Evolutionary conservation across 1,140 invertebrate genomes (phyloP), one percentile per base, ranked within the genome.

Genomic region (Diachasmimorpha longicaudata): DNA sequence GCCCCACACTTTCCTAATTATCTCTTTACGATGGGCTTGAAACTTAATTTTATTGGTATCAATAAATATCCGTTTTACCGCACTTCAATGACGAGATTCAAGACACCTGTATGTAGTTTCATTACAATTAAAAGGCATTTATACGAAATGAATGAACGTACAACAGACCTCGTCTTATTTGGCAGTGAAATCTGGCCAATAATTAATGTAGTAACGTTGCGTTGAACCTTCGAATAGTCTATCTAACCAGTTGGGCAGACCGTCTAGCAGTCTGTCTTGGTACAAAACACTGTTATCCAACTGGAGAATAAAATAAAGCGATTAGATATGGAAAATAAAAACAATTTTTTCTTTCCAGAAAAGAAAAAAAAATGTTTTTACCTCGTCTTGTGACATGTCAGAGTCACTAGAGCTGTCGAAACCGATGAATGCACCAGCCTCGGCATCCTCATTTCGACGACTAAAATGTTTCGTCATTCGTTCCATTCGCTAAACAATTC

Each of bases 171-270:
- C 70, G 31, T 71, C 76, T 91, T 91, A 92, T 85, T 92, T 92
- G 81, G 89, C 91, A 79, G 91, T 92, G 90, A 95, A 96, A 80
- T 97, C 96, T 19, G 98, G 98, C 98, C 98, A 99, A 89, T 98
- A 98, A 86, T 97, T 97, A 78, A 99, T 93, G 87, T 97, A 95
- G 89, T 98, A 99, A 81, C 97, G 93, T 84, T 95, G 95, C 9
- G 98, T 97, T 70, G 94, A 95, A 52, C 98, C 98, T 87, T 99
- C 98, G 86, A 99, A 99, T 71, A 99, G 89, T 58, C 97, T 92
- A 85, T 99, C 98, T 78, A 99, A 88, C 97, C 98, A 99, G 85
- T 96, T 96, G n/a, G 95, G 93, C 58, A 99, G 90, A 4, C 96
- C 96, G 83, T 98, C 95, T 69, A 99, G 87, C 23, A 99, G 90